These are phyloP conservation scores for Mylabris sibirica DNA, from an alignment of 2,888 invertebrate species.

Conservation along the genomic window DNA sequence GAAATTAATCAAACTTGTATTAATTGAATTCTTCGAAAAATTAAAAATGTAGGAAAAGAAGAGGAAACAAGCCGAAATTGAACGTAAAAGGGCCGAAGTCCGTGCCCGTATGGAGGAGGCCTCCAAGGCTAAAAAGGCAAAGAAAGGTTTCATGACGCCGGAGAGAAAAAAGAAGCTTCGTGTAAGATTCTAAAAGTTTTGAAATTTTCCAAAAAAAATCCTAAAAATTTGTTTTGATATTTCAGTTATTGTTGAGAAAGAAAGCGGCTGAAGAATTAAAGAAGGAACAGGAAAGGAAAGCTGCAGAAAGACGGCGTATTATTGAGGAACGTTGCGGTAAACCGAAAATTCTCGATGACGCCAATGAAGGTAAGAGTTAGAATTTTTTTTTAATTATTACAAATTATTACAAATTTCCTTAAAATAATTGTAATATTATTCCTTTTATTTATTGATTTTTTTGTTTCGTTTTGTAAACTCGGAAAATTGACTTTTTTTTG, in stretches of 20 bases:
- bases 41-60: conserved; percentile 92
- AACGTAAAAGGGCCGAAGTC: conserved; percentile 98
- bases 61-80: conserved; percentile 97
- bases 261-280: conserved; percentile 99
- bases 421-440: conserved; percentile 17
- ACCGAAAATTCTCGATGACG: conserved; percentile 88
- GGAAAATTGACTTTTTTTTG: conserved; percentile 38
- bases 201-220: too few relatives aligned
- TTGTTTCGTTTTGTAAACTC: conserved; percentile 24
- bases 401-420: conserved; percentile 20
- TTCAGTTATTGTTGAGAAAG: conserved; percentile 98
- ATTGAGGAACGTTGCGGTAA: conserved; percentile 95
- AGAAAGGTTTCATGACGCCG: conserved; percentile 99
- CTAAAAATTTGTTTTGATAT: too few relatives aligned
- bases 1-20: neutral
- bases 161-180: conserved; percentile 99
- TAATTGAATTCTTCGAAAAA: conserved; percentile 66
- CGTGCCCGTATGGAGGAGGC: conserved; percentile 98
- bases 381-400: conserved; percentile 6
- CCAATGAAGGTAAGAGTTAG: conserved; percentile 88
- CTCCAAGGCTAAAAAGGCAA: conserved; percentile 97
- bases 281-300: conserved; percentile 99
- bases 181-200: conserved; percentile 68
- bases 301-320: conserved; percentile 96
- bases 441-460: conserved; percentile 21